phyloP scores from a whole-genome alignment of 1,140 invertebrate genomes.

The Colletes gigas region DNA sequence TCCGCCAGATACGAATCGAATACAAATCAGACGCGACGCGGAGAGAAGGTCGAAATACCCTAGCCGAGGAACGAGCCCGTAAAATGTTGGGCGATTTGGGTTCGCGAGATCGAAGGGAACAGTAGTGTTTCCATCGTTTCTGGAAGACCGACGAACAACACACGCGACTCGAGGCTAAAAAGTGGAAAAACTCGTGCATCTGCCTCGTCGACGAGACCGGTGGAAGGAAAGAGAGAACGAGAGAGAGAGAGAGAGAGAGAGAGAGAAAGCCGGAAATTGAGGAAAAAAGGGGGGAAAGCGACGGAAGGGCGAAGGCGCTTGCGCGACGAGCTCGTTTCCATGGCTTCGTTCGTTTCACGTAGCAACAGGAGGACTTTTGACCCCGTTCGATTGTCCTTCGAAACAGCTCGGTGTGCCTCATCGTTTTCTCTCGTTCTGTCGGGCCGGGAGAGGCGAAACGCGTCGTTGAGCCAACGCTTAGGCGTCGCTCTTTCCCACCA shows the following conservation, averaged over 20 bases:
- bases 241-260: slow-evolving; percentile 3
- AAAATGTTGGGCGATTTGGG: neutral
- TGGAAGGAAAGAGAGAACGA: slow-evolving; percentile 1
- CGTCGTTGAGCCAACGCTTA: slow-evolving; percentile 32
- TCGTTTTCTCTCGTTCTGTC: slow-evolving; percentile 42
- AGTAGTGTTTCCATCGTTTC: no score
- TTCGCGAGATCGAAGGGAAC: neutral
- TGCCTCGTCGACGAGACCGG: slow-evolving; percentile 18
- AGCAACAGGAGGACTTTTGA: slow-evolving; percentile 73
- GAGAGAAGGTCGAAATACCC: slow-evolving; percentile 25
- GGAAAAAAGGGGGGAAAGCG: slow-evolving; percentile 39
- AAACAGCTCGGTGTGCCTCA: slow-evolving; percentile 56
- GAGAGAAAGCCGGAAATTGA: slow-evolving; percentile 36
- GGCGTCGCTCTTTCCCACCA: neutral
- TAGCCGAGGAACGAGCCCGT: slow-evolving; percentile 11
- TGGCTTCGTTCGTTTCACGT: slow-evolving; percentile 70
- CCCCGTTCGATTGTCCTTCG: slow-evolving; percentile 73
- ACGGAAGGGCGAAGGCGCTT: slow-evolving; percentile 62
- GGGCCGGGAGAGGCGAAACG: slow-evolving; percentile 55
- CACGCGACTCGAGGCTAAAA: slow-evolving; percentile 24
- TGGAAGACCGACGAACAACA: neutral
- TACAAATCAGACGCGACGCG: slow-evolving; percentile 28
- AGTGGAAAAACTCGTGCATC: slow-evolving; percentile 49
- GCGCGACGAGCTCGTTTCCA: slow-evolving; percentile 66
- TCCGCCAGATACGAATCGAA: slow-evolving; percentile 36